phyloP scores from a whole-genome alignment of 2,888 invertebrate genomes.

The Dynastes grantii region DNA sequence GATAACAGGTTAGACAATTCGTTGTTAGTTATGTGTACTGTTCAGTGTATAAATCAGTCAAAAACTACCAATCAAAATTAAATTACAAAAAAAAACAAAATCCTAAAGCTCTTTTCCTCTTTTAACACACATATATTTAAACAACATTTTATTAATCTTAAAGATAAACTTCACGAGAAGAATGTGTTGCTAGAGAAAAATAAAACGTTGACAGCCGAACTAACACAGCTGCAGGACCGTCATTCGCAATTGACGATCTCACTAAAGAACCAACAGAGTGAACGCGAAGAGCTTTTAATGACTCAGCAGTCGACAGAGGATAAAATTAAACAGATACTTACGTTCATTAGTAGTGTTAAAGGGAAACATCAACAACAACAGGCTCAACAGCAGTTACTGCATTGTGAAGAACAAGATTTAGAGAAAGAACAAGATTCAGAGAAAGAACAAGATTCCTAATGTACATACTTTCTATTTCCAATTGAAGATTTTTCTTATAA shows the following conservation, averaged over 20 bases:
- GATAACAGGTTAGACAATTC: conserved; percentile 64
- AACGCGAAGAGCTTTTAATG: conserved; percentile 65
- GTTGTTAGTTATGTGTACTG: conserved; percentile 50
- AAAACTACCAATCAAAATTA: conserved; percentile 34
- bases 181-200: conserved; percentile 67
- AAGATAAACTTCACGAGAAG: conserved; percentile 69
- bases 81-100: conserved; percentile 43
- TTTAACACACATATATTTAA: conserved; percentile 41
- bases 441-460: conserved; percentile 37
- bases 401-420: conserved; percentile 14
- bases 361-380: conserved; percentile 48
- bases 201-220: conserved; percentile 66
- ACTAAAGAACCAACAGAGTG: conserved; percentile 65
- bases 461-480: conserved; percentile 20
- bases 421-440: conserved; percentile 28
- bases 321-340: conserved; percentile 67
- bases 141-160: conserved; percentile 58
- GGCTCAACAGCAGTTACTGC: not conserved
- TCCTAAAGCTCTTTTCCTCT: conserved; percentile 39
- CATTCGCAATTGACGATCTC: conserved; percentile 69
- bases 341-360: conserved; percentile 65
- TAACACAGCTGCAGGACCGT: conserved; percentile 68
- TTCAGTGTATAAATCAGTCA: conserved; percentile 45
- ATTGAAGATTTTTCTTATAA: conserved; percentile 31
- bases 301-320: conserved; percentile 66